Evolutionary conservation across 2,113 vertebrate species (phyloP), one percentile per base, ranked within the genome.

Genomic region (Ictalurus punctatus): DNA sequence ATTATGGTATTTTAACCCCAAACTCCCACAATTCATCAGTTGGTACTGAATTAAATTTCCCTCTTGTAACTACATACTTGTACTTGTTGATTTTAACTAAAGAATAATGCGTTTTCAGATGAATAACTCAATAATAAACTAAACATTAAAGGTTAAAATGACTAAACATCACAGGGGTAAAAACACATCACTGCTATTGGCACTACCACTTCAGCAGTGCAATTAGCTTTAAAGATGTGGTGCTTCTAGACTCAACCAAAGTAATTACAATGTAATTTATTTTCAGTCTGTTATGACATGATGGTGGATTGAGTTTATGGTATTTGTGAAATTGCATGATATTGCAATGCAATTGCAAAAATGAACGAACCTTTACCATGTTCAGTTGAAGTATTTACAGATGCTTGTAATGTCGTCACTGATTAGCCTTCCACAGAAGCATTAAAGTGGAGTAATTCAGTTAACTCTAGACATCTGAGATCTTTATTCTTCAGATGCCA

Each of bases 401-500:
- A 88, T 30, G 78, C 56, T 54, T 63, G 58, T 59, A 34, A 58
- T 27, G 76, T 76, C 52, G 59, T 83, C 82, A 63, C 78, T 54
- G n/a, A 87, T 82, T 67, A 86, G 85, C 88, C 63, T 67, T 67
- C 13, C 65, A 89, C 56, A 40, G 73, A 78, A n/a, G 59, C 59
- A 80, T 89, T 85, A 90, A 90, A 92, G 87, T 95, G 92, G 92
- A 82, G 89, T 94, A 93, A 92, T 93, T 90, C 90, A 88, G 93
- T 94, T 93, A 93, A 89, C 90, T 74, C 44, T 58, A 92, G 94
- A 94, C 92, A 88, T 88, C 84, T 89, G 93, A 94, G 94, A 93
- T 94, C 93, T 93, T 92, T 92, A 89, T 91, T 92, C 84, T 56
- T 69, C n/a, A 25, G 52, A 86, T 95, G 94, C 94, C 95, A 94